Percentiles rank a stretch among this genome's conserved stretches.
Evolutionary conservation across 2,797 vertebrate species (phyloP).

Genomic region (Odontamblyopus rebecca): DNA sequence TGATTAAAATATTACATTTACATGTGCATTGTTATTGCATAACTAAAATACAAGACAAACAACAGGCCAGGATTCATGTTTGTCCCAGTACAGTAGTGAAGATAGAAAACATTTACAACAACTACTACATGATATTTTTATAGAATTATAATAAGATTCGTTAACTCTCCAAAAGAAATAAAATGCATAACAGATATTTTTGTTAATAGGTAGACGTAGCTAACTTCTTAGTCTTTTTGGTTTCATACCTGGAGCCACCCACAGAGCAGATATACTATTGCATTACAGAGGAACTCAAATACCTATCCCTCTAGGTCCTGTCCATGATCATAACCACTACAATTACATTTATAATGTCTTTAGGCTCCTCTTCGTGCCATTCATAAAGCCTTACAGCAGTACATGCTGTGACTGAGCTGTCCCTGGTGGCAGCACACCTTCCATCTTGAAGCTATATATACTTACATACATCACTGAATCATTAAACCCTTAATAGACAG

Average conservation of each 20-base stretch:
- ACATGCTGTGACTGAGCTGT: conserved; percentile 24
- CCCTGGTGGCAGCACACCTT: conserved; percentile 25
- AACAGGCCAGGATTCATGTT: not conserved
- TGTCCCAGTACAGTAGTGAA: not conserved
- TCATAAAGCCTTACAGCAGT: conserved; percentile 33
- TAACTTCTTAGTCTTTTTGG: not conserved
- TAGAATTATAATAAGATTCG: too few relatives aligned
- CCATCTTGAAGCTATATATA: conserved; percentile 50
- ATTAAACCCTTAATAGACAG: conserved; percentile 77
- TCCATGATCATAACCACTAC: conserved; percentile 49
- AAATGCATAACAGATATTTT: not conserved
- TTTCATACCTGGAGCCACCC: conserved; percentile 28
- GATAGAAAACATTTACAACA: not conserved
- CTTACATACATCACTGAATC: conserved; percentile 59
- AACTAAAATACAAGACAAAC: not conserved
- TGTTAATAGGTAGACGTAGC: not conserved
- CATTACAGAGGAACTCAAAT: conserved; percentile 63
- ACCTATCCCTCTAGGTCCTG: conserved; percentile 43
- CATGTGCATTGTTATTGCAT: not conserved
- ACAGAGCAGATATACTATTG: conserved; percentile 39
- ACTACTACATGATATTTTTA: not conserved
- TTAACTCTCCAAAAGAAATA: not conserved
- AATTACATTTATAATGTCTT: conserved; percentile 33
- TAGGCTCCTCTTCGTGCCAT: conserved; percentile 9
- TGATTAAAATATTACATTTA: not conserved